These are phyloP conservation scores for Pseudorasbora parva DNA, from an alignment of 2,113 vertebrate species.

Conservation along the genomic window DNA sequence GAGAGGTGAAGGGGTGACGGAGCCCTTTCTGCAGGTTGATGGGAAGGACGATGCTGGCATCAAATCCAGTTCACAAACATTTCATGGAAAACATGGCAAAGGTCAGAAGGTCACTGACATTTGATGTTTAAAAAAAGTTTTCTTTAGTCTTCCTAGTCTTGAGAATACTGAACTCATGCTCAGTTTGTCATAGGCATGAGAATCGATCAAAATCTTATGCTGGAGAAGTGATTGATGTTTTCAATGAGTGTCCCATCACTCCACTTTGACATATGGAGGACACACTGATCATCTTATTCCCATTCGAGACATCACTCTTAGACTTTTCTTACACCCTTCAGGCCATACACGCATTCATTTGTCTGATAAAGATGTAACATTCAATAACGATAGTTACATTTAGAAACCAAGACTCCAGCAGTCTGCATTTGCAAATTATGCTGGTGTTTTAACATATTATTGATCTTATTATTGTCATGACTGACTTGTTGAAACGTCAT, in stretches of 20 bases:
- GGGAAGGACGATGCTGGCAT: not conserved
- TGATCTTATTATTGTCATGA: slow-evolving; percentile 43
- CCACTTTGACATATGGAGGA: slow-evolving; percentile 49
- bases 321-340: not conserved
- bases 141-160: not conserved
- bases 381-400: slow-evolving; percentile 5
- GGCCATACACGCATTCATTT: slow-evolving; percentile 25
- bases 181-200: not conserved
- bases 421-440: slow-evolving; percentile 18
- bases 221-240: slow-evolving; percentile 51
- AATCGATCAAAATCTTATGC: slow-evolving; percentile 49
- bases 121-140: not conserved
- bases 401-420: not conserved
- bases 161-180: not conserved
- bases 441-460: slow-evolving; percentile 32
- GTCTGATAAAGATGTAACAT: slow-evolving; percentile 40
- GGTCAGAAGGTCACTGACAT: not conserved
- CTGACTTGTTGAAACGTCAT: slow-evolving; percentile 31
- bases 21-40: not conserved
- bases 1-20: not conserved
- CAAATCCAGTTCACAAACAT: slow-evolving; percentile 11
- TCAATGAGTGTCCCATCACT: slow-evolving; percentile 32
- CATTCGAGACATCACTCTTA: slow-evolving; percentile 32
- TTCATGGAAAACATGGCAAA: slow-evolving; percentile 6
- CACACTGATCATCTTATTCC: slow-evolving; percentile 43